These are phyloP conservation scores for Cantharis flavilabris DNA, from an alignment of 2,888 invertebrate species.

Conservation along the genomic window DNA sequence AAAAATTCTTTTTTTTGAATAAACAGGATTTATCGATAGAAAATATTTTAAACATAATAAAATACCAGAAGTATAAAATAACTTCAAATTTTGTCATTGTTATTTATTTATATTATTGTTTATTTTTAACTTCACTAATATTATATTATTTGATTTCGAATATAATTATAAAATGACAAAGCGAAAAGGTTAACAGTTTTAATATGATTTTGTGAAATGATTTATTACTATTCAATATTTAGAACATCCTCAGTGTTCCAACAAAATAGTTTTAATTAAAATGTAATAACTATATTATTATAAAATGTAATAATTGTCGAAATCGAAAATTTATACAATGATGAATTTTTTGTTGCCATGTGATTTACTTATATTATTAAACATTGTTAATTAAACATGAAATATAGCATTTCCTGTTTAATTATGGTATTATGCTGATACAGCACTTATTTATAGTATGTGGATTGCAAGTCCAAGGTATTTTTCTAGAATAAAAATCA, in stretches of 20 bases:
- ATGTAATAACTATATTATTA: neutral
- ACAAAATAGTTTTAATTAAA: too few relatives aligned
- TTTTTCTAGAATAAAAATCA: neutral
- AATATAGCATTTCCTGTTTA: neutral
- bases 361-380: neutral
- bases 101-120: too few relatives aligned
- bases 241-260: neutral
- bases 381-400: conserved; percentile 1
- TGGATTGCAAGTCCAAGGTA: conserved; percentile 1
- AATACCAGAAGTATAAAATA: too few relatives aligned
- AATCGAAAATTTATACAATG: neutral
- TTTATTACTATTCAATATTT: neutral
- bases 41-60: too few relatives aligned
- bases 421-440: neutral
- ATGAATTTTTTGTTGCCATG: neutral
- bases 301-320: neutral
- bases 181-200: too few relatives aligned
- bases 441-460: neutral
- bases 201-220: neutral
- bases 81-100: too few relatives aligned
- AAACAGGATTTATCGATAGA: too few relatives aligned
- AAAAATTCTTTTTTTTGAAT: too few relatives aligned
- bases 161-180: too few relatives aligned
- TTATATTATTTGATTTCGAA: too few relatives aligned
- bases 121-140: too few relatives aligned